A percentile compares a stretch with the other conserved stretches of the same genome.
Evolutionary conservation across 1,140 invertebrate species (phyloP).

Genomic region (Gryon sp.): DNA sequence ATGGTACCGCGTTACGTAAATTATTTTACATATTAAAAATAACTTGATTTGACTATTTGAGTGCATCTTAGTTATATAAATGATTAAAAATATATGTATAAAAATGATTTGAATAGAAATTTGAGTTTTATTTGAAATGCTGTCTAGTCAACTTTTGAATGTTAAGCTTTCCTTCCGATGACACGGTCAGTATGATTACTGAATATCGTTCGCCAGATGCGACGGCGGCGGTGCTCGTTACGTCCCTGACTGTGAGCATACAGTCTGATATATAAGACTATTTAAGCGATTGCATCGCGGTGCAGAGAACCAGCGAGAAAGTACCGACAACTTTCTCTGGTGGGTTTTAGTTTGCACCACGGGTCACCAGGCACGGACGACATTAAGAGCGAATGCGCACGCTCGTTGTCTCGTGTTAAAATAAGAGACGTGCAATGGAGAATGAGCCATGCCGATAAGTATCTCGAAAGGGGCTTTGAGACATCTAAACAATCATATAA

Average conservation of each 20-base stretch:
- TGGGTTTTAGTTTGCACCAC: slow-evolving; percentile 76
- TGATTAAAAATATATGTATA: too few relatives aligned
- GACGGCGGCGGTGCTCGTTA: slow-evolving; percentile 42
- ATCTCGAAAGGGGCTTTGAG: slow-evolving; percentile 50
- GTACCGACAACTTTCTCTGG: slow-evolving; percentile 77
- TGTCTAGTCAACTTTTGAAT: slow-evolving; percentile 23
- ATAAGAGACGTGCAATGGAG: slow-evolving; percentile 47
- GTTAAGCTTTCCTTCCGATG: slow-evolving; percentile 44
- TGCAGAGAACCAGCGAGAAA: slow-evolving; percentile 74
- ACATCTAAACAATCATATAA: slow-evolving; percentile 31
- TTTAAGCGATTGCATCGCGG: slow-evolving; percentile 75
- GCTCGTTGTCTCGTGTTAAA: slow-evolving; percentile 61
- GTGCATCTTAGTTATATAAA: too few relatives aligned
- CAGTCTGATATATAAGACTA: slow-evolving; percentile 63
- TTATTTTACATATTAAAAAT: too few relatives aligned
- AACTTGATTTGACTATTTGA: too few relatives aligned
- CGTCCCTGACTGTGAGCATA: slow-evolving; percentile 39
- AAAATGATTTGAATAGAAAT: too few relatives aligned
- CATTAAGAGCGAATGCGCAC: slow-evolving; percentile 71
- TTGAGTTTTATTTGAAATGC: slow-evolving; percentile 22
- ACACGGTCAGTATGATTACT: slow-evolving; percentile 26
- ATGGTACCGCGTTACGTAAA: too few relatives aligned
- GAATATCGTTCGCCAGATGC: slow-evolving; percentile 31
- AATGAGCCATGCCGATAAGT: slow-evolving; percentile 38
- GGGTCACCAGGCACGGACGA: slow-evolving; percentile 77